These are phyloP conservation scores for Pelobates fuscus DNA, from an alignment of 2,113 vertebrate species.

Conservation along the genomic window DNA sequence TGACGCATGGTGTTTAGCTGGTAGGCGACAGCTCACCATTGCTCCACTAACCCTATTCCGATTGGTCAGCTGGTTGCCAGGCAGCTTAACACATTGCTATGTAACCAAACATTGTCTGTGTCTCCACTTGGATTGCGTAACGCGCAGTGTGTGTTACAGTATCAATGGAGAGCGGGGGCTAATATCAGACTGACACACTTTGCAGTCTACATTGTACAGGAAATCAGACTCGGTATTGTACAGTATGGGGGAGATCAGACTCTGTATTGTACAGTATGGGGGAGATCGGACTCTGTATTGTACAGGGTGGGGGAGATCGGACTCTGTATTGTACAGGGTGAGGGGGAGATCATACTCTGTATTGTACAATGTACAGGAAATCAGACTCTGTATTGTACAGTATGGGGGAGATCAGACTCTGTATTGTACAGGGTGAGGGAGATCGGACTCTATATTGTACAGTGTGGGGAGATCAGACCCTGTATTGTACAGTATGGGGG, in stretches of 20 bases:
- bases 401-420: background rate
- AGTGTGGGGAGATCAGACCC: too few species aligned
- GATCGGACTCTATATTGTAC: background rate
- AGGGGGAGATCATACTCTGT: background rate
- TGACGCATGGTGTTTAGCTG: conserved; percentile 7
- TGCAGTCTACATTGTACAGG: background rate
- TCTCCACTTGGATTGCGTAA: too few species aligned
- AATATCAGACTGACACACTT: too few species aligned
- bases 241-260: too few species aligned
- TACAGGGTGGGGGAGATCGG: too few species aligned
- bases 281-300: too few species aligned
- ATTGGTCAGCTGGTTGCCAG: conserved; percentile 12
- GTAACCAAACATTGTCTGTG: background rate
- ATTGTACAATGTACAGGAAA: background rate
- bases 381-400: background rate
- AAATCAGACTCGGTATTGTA: too few species aligned
- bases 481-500: too few species aligned
- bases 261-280: too few species aligned
- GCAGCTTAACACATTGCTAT: background rate
- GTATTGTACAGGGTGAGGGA: background rate
- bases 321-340: too few species aligned
- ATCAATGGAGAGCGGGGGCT: too few species aligned
- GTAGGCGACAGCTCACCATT: conserved; percentile 4
- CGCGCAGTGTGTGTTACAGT: too few species aligned
- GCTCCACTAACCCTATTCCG: background rate